Evolutionary conservation across 2,888 invertebrate genomes (phyloP).

Genomic region (Rosalia funebris): DNA sequence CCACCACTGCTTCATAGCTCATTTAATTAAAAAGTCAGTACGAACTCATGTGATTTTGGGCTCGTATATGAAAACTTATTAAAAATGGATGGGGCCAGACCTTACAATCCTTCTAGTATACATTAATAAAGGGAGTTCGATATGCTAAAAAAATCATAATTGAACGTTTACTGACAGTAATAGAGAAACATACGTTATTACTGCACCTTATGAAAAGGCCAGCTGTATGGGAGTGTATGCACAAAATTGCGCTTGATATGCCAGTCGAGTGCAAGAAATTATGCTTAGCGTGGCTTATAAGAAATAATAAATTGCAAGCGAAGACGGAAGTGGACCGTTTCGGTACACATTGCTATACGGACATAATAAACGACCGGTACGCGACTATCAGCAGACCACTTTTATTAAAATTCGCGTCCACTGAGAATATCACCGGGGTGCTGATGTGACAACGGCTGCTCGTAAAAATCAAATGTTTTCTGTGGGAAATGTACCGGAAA

Average conservation of each 20-base stretch:
- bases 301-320: constrained; percentile 44
- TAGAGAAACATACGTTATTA: no score
- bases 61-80: no score
- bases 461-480: constrained; percentile 49
- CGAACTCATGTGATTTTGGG: no score
- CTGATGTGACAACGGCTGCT: constrained; percentile 54
- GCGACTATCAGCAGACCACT: constrained; percentile 43
- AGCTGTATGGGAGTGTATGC: no score
- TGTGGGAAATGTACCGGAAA: constrained; percentile 14
- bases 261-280: constrained; percentile 28
- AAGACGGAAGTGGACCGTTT: constrained; percentile 43
- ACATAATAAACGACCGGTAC: constrained; percentile 41
- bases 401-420: constrained; percentile 54
- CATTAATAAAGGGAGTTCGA: no score
- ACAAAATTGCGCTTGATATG: constrained; percentile 37
- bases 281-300: constrained; percentile 44
- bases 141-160: no score
- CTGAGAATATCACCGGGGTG: constrained; percentile 46
- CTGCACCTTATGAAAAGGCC: no score
- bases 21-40: no score
- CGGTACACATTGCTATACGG: constrained; percentile 40
- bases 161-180: no score
- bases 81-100: no score
- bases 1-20: no score
- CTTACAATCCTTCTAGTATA: no score